These are phyloP conservation scores for Stegostoma tigrinum DNA, from an alignment of 2,113 vertebrate genomes.

Conservation along the genomic window DNA sequence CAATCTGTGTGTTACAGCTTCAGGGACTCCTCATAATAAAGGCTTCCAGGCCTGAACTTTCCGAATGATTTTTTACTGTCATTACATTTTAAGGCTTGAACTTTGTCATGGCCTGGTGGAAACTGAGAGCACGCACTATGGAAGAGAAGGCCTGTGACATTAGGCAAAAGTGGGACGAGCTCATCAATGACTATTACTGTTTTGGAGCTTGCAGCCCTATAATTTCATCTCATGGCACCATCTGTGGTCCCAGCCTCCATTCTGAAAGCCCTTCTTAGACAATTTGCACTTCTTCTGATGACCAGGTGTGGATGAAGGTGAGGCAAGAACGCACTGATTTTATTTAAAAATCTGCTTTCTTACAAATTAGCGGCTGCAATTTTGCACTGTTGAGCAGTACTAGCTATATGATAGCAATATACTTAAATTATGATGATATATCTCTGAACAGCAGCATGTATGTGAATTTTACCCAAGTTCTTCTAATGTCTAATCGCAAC, in stretches of 20 bases:
- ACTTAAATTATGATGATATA: background rate
- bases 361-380: background rate
- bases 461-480: background rate
- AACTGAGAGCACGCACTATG: too few relatives aligned
- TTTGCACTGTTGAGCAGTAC: background rate
- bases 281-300: background rate
- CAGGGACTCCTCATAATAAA: background rate
- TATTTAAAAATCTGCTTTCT: background rate
- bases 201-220: too few relatives aligned
- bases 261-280: too few relatives aligned
- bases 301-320: background rate
- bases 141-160: too few relatives aligned
- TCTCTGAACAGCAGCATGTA: background rate
- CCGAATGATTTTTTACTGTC: too few relatives aligned
- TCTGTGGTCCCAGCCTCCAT: too few relatives aligned
- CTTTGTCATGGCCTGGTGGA: too few relatives aligned
- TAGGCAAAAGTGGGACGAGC: too few relatives aligned
- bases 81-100: too few relatives aligned
- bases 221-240: too few relatives aligned
- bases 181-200: too few relatives aligned
- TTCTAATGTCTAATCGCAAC: background rate
- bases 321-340: background rate
- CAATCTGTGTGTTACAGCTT: background rate
- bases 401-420: background rate
- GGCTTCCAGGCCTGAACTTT: background rate